Evolutionary conservation across 2,113 vertebrate species (phyloP).

Genomic region (Gorsachius goisagi): DNA sequence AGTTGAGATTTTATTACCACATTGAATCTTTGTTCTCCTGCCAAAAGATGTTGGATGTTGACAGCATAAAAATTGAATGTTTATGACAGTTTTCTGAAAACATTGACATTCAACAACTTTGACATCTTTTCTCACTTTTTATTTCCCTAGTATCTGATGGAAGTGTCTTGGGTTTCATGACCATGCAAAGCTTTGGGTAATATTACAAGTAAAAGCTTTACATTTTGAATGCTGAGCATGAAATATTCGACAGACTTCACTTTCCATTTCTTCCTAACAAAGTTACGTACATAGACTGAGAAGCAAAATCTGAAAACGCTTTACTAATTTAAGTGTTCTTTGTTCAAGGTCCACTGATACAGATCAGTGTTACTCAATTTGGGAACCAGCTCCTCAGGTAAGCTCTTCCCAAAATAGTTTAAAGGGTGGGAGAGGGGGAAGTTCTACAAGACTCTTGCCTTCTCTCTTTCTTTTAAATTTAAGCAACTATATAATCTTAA

Average conservation of each 20-base stretch:
- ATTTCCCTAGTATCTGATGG: not conserved
- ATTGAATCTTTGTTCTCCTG: not conserved
- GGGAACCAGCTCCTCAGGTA: not conserved
- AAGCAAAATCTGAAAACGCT: not conserved
- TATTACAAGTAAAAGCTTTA: not conserved
- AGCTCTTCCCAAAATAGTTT: not conserved
- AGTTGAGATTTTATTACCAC: not conserved
- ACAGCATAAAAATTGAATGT: not conserved
- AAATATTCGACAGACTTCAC: not conserved
- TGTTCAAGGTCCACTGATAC: not conserved
- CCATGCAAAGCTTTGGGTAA: not conserved
- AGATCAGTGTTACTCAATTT: not conserved
- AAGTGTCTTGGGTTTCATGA: not conserved
- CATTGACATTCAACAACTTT: not conserved
- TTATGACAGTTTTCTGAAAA: not conserved
- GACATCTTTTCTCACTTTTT: not conserved
- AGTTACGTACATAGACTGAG: not conserved
- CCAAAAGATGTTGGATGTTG: not conserved
- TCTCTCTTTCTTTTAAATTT: not conserved
- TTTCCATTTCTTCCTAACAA: not conserved
- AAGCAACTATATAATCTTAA: not conserved
- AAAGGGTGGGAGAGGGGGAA: not conserved
- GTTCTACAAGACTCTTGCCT: accelerated
- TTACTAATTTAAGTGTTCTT: not conserved
- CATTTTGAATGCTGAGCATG: not conserved